phyloP scores from a whole-genome alignment of 1,140 invertebrate genomes.

The Meloidogyne floridensis region DNA sequence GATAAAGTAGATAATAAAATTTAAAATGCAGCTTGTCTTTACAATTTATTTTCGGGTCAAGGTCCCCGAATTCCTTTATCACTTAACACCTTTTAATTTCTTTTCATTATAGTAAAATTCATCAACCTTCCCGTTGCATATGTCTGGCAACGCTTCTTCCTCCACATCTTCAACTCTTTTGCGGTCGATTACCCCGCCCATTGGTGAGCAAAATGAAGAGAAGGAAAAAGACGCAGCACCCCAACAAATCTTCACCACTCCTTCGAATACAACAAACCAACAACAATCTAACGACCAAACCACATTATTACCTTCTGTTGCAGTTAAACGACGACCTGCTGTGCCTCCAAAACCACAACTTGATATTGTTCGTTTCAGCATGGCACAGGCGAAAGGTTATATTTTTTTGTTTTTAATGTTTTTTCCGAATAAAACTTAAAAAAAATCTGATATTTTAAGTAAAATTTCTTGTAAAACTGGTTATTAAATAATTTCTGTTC shows the following conservation, averaged over 20 bases:
- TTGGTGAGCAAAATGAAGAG: background rate
- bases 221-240: background rate
- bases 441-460: slow-evolving; percentile 27
- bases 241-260: background rate
- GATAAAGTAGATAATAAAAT: background rate
- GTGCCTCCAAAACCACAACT: slow-evolving; percentile 56
- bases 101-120: background rate
- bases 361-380: slow-evolving; percentile 53
- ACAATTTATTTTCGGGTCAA: background rate
- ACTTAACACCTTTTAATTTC: background rate
- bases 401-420: slow-evolving; percentile 22
- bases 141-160: background rate
- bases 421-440: background rate
- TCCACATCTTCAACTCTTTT: background rate
- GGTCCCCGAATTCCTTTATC: background rate
- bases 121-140: background rate
- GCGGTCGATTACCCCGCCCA: background rate
- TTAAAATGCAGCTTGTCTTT: background rate
- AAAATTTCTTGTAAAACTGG: background rate
- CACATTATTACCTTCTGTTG: background rate
- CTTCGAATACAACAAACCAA: background rate
- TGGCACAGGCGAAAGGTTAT: slow-evolving; percentile 56
- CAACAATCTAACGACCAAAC: background rate
- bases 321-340: slow-evolving; percentile 19
- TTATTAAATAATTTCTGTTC: slow-evolving; percentile 9